phyloP scores from a whole-genome alignment of 2,113 vertebrate species.

The Melanerpes aurifrons region DNA sequence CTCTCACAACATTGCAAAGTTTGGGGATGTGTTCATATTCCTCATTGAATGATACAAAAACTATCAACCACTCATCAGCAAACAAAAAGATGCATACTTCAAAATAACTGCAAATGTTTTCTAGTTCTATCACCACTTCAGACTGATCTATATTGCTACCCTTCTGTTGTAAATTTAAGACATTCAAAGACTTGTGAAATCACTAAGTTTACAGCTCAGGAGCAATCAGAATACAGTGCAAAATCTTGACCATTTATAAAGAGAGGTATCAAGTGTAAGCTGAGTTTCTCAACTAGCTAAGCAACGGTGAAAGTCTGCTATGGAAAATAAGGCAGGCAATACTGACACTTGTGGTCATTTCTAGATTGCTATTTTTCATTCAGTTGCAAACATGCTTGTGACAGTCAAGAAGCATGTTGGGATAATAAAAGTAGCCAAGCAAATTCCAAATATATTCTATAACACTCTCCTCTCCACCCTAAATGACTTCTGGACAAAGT shows the following conservation, averaged over 20 bases:
- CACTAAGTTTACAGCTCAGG: background rate
- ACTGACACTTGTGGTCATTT: slow-evolving; percentile 75
- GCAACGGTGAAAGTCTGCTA: background rate
- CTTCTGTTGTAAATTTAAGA: background rate
- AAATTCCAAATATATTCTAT: background rate
- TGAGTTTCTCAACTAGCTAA: background rate
- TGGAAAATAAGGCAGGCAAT: slow-evolving; percentile 58
- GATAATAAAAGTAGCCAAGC: background rate
- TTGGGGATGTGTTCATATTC: background rate
- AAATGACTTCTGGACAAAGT: background rate
- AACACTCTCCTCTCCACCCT: background rate
- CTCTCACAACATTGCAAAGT: background rate
- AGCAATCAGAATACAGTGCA: background rate
- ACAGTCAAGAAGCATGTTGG: background rate
- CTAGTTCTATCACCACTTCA: background rate
- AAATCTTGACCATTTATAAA: background rate
- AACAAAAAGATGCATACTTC: background rate
- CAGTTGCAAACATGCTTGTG: background rate
- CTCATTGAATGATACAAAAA: background rate
- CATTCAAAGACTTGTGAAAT: background rate
- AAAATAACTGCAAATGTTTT: background rate
- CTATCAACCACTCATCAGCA: background rate
- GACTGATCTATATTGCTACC: background rate
- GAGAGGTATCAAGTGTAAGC: background rate
- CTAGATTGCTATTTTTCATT: slow-evolving; percentile 57